These are phyloP conservation scores for Anas flavirostris DNA, from an alignment of 2,797 vertebrate genomes.

Conservation along the genomic window DNA sequence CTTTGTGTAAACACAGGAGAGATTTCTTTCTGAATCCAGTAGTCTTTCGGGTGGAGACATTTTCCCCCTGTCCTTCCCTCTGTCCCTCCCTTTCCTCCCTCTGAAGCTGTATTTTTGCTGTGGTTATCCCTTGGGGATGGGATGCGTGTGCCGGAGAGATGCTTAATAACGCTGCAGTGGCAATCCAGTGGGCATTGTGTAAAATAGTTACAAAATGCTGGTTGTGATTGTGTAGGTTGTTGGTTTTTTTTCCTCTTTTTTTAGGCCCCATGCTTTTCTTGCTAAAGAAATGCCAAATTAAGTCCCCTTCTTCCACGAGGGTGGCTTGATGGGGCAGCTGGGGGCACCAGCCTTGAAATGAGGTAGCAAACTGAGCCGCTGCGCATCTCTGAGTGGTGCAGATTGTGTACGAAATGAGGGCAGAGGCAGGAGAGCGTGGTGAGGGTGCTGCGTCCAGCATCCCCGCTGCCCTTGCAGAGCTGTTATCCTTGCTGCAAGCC, in stretches of 20 bases:
- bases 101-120: neutral
- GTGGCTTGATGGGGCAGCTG: conserved; percentile 37
- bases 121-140: neutral
- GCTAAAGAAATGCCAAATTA: neutral
- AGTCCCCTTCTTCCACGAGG: neutral
- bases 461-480: neutral
- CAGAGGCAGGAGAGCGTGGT: neutral
- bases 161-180: neutral
- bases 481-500: neutral
- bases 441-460: neutral
- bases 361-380: neutral
- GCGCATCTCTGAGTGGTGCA: neutral
- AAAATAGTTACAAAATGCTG: neutral
- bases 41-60: neutral
- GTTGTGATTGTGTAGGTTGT: rapidly evolving
- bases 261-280: neutral
- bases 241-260: neutral
- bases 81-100: neutral
- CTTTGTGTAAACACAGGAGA: neutral
- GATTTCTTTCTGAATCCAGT: neutral
- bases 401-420: neutral
- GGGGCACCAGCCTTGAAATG: conserved; percentile 56
- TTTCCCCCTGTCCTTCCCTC: neutral
- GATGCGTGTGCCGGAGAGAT: neutral
- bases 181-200: neutral